These are phyloP conservation scores for Tanytarsus gracilentus DNA, from an alignment of 2,888 invertebrate genomes.

Conservation along the genomic window DNA sequence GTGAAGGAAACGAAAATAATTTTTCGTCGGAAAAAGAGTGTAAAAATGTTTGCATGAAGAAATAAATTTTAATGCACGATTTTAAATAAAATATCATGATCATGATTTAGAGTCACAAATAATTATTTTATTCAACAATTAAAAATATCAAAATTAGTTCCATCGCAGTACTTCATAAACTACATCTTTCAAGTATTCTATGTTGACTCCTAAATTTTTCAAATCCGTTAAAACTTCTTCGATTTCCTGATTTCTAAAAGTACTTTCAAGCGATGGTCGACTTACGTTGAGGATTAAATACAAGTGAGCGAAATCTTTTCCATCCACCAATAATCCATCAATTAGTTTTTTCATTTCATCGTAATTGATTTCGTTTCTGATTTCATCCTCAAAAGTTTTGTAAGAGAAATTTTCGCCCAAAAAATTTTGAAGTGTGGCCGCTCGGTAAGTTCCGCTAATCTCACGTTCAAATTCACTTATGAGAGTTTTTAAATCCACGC, in stretches of 20 bases:
- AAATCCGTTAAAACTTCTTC: slow-evolving; percentile 31
- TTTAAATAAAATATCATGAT: too few species aligned
- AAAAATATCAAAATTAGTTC: slow-evolving; percentile 29
- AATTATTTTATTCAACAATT: background rate
- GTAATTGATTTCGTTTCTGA: slow-evolving; percentile 32
- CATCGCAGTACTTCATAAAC: slow-evolving; percentile 34
- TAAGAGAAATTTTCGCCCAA: slow-evolving; percentile 25
- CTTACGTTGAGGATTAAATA: slow-evolving; percentile 32
- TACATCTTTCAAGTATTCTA: slow-evolving; percentile 31
- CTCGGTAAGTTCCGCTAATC: background rate
- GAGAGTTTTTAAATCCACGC: background rate
- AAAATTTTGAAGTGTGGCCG: background rate
- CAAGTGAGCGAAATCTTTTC: slow-evolving; percentile 33
- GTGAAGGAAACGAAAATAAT: too few species aligned
- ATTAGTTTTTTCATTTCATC: slow-evolving; percentile 32
- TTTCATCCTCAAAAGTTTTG: slow-evolving; percentile 32
- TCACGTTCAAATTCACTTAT: background rate
- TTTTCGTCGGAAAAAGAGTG: too few species aligned
- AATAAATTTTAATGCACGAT: too few species aligned
- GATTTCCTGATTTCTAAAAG: slow-evolving; percentile 33
- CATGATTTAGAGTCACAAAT: background rate
- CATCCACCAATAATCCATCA: slow-evolving; percentile 32
- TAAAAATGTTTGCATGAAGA: too few species aligned
- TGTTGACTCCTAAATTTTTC: slow-evolving; percentile 33
- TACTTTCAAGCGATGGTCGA: slow-evolving; percentile 33